Evolutionary conservation across 2,113 vertebrate genomes (phyloP), one percentile per base, ranked within the genome.

Genomic region (Dipodomys merriami): DNA sequence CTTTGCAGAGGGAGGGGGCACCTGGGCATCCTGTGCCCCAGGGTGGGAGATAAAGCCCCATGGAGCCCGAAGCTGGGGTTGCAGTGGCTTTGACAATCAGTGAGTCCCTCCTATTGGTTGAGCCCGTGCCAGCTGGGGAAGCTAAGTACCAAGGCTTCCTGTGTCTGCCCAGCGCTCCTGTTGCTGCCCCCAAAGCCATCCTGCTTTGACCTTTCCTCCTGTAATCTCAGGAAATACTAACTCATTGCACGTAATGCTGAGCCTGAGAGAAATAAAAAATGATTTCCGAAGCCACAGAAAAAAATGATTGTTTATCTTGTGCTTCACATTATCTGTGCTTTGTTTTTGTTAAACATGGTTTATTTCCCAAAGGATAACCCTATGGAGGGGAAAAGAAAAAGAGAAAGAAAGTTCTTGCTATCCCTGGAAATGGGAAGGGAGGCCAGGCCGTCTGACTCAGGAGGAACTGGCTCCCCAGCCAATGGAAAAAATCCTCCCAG

Each of bases 21-120:
- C 88, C 73, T 90, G 87, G 94, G 90, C 67, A 96, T 96, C 96
- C 96, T 96, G 95, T 95, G 88, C 82, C 93, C 88, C 16, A 5
- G 60, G 25, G 57, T 57, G 7, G 77, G 84, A 94, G 64, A 74
- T 93, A 91, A 94, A 94, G 86, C 78, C 67, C 30, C 92, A 53
- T 1, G 11, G 19, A 46, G 12, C 69, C 53, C n/a, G 60, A 30
- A 68, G 49, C 29, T 62, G 74, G 67, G 35, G 35, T 82, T 65
- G 72, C 13, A 7, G 80, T 64, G 82, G 25, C 27, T 86, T 89
- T 35, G 62, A 67, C 44, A 12, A 73, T 86, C 62, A 39, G 23
- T 49, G 82, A 73, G 68, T 35, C 35, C 15, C 29, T 30, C 3
- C 80, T 39, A 1, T 27, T 49, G 35, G 65, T 65, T 49, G 57